Conservation (phyloP, 1,140 invertebrate genomes). For the Drosophila santomea region DNA sequence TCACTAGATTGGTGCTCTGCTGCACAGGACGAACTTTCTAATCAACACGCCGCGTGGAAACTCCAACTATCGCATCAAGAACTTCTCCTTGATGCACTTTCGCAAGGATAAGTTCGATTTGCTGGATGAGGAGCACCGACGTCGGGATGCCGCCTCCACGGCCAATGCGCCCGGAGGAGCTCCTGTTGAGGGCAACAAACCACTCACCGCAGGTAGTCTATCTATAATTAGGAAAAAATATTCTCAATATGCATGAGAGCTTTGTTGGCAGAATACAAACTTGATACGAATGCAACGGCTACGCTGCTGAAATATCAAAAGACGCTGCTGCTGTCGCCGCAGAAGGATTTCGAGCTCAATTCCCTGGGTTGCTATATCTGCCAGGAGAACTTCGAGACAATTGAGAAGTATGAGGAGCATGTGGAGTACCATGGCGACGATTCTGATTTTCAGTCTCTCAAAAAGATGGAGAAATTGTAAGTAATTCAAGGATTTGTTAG, state of each 20-base stretch:
- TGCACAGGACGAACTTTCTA: conserved; percentile 69
- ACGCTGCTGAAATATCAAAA: conserved; percentile 67
- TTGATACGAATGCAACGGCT: conserved; percentile 42
- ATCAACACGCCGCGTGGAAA: conserved; percentile 65
- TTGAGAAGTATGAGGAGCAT: conserved; percentile 74
- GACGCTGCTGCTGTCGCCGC: conserved; percentile 26
- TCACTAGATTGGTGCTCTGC: conserved; percentile 61
- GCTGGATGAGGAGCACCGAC: conserved; percentile 55
- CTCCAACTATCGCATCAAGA: conserved; percentile 63
- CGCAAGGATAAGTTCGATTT: conserved; percentile 67
- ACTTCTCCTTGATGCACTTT: conserved; percentile 56
- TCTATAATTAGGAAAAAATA: neutral
- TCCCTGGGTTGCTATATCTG: conserved; percentile 74
- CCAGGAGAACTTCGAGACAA: conserved; percentile 69
- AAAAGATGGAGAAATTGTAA: conserved; percentile 63
- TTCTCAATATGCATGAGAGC: neutral
- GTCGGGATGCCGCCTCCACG: conserved; percentile 17
- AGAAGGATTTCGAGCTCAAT: conserved; percentile 47
- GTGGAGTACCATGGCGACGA: conserved; percentile 74
- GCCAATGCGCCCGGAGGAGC: conserved; percentile 21
- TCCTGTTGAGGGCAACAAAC: conserved; percentile 8
- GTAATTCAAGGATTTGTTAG: neutral
- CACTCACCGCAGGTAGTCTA: conserved; percentile 53
- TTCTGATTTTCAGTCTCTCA: conserved; percentile 67
- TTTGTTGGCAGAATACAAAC: conserved; percentile 35